Conservation (phyloP, 2,113 vertebrate genomes). For the Hypanus sabinus region DNA sequence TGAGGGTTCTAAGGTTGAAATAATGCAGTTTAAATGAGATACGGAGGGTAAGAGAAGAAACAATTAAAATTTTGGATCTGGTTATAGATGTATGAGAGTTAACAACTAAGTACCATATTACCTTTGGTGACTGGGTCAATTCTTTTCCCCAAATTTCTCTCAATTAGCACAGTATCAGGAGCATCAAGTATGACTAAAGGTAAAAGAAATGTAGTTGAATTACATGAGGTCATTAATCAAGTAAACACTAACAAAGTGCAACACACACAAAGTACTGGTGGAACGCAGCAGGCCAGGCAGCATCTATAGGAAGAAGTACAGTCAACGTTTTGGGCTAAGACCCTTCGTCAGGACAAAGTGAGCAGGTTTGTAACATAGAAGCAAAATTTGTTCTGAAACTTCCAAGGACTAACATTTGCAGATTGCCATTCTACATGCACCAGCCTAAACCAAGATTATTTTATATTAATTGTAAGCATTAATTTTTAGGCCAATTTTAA, state of each 20-base stretch:
- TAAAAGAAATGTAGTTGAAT: conserved; percentile 2
- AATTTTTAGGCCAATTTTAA: not conserved
- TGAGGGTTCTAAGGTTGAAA: not conserved
- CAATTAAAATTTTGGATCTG: not conserved
- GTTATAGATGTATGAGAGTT: not conserved
- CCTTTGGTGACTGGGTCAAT: conserved; percentile 71
- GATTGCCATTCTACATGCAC: not conserved
- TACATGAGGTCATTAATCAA: not conserved
- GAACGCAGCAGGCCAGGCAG: too few relatives aligned
- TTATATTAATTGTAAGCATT: not conserved
- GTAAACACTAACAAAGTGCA: too few relatives aligned
- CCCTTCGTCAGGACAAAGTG: too few relatives aligned
- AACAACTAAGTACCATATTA: conserved; percentile 44
- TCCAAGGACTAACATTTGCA: not conserved
- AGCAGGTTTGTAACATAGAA: not conserved
- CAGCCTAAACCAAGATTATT: not conserved
- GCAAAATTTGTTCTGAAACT: not conserved
- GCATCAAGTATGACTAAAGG: conserved; percentile 71
- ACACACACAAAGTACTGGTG: too few relatives aligned
- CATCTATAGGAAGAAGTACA: too few relatives aligned
- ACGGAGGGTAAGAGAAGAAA: not conserved
- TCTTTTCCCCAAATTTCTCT: conserved; percentile 71
- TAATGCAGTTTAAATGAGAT: not conserved
- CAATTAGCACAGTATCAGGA: conserved; percentile 67
- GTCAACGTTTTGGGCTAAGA: too few relatives aligned